Evolutionary conservation across 2,888 invertebrate species (phyloP).

Genomic region (Watsonalla binaria): DNA sequence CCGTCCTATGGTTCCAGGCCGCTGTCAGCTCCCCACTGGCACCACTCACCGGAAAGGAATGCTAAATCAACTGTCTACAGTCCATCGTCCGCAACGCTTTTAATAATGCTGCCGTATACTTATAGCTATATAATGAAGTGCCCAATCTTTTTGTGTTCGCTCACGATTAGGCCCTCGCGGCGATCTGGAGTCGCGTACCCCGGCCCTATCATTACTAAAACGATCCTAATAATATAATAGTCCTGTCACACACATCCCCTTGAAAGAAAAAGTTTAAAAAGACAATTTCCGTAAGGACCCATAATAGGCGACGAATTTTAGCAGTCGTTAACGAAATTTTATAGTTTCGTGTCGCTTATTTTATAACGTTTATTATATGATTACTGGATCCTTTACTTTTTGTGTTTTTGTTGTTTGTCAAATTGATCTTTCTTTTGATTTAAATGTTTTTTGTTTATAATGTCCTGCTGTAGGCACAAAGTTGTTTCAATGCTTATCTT

Average conservation of each 20-base stretch:
- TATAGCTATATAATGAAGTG: slow-evolving; percentile 59
- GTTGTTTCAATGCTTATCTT: background rate
- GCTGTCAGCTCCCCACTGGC: slow-evolving; percentile 23
- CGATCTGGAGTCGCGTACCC: slow-evolving; percentile 58
- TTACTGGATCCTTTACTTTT: slow-evolving; percentile 33
- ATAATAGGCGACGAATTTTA: slow-evolving; percentile 64
- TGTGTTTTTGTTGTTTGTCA: slow-evolving; percentile 21
- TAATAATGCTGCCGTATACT: slow-evolving; percentile 38
- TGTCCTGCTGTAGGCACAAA: background rate
- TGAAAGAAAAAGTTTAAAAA: slow-evolving; percentile 57
- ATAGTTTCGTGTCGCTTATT: slow-evolving; percentile 49
- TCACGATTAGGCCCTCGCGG: slow-evolving; percentile 65
- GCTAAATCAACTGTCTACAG: slow-evolving; percentile 45
- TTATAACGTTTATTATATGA: slow-evolving; percentile 32
- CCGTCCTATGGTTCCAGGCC: slow-evolving; percentile 27
- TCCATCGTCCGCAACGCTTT: slow-evolving; percentile 21
- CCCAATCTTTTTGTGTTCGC: slow-evolving; percentile 58
- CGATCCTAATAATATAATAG: slow-evolving; percentile 77
- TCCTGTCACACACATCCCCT: slow-evolving; percentile 75
- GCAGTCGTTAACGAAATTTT: slow-evolving; percentile 60
- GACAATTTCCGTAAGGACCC: slow-evolving; percentile 64
- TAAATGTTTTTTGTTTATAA: background rate
- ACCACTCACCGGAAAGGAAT: slow-evolving; percentile 53
- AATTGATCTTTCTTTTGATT: slow-evolving; percentile 1
- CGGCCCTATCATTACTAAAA: slow-evolving; percentile 74